These are phyloP conservation scores for Muscicapa comitata DNA, from an alignment of 2,797 vertebrate genomes.

Conservation along the genomic window DNA sequence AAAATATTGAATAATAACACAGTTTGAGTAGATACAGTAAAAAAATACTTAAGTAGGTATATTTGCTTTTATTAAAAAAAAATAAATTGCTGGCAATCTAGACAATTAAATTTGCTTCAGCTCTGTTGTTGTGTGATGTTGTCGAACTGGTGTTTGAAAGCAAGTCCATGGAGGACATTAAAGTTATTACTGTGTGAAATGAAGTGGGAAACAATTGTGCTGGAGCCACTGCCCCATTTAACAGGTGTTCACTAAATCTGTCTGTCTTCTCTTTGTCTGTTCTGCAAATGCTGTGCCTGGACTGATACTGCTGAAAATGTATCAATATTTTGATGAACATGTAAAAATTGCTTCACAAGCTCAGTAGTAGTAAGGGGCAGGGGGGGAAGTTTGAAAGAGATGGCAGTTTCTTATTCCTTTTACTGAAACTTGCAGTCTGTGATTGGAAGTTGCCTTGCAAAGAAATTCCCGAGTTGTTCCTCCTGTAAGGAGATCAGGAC, in stretches of 20 bases:
- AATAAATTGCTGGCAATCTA: neutral
- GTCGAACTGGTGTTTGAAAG: conserved; percentile 32
- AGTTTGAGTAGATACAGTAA: neutral
- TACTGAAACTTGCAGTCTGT: neutral
- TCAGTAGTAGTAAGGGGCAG: neutral
- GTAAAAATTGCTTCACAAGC: neutral
- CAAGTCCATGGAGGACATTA: neutral
- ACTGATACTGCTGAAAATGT: neutral
- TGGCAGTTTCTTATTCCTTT: neutral
- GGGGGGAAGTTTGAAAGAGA: neutral
- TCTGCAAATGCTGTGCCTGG: neutral
- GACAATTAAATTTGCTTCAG: conserved; percentile 10
- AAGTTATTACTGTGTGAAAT: conserved; percentile 66
- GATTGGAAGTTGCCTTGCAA: neutral
- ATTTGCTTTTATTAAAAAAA: neutral
- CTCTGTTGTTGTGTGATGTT: neutral
- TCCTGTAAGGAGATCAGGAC: neutral
- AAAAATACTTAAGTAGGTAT: neutral
- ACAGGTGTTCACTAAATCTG: conserved; percentile 60
- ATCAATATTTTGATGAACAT: neutral
- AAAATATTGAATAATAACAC: neutral
- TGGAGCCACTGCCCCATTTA: conserved; percentile 49
- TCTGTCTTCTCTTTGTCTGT: conserved; percentile 23
- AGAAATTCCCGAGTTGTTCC: neutral
- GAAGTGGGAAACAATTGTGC: conserved; percentile 53